Base-by-base conservation (phyloP, 2,113 vertebrate genomes). In the Brienomyrus brachyistius region DNA sequence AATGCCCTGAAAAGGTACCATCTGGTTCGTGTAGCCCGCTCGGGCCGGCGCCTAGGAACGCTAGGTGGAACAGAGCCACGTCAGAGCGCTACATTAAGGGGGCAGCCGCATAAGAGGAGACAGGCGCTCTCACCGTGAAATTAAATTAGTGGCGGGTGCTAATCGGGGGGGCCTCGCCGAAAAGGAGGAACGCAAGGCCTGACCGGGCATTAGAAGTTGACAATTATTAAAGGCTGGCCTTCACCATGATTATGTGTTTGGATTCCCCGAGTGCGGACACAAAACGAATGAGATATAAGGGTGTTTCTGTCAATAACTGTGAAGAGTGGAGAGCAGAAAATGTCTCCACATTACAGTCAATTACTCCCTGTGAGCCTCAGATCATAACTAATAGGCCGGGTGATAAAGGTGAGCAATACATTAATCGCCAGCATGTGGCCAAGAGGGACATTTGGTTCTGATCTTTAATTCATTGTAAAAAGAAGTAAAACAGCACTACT, bases 231-330 rank as follows among this genome's bases (percentile, higher is more conserved):
- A 91, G 90, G 88, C 51, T 66, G 89, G 88, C 89, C 93, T 92
- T 93, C 92, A 94, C 92, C 90, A 93, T 95, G 94, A 95, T 94
- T 93, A 93, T 88, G 90, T 62, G 83, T 93, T 93, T 93, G 93
- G 92, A 90, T 87, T 91, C 90, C 91, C 89, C 92, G 92, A 87
- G 92, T 92, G 91, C 91, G 86, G 31, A 90, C 51, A 83, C 94
- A 92, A 94, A 94, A 90, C 93, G 93, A 95, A 93, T 91, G 92
- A 91, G 91, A 91, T 93, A 93, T 91, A 91, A 87, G 92, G 94
- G 92, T 91, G 92, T 93, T 93, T 93, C 92, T 93, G 94, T 95
- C 94, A 94, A 94, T 94, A 94, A 93, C 91, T 91, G 90, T 89
- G 92, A 89, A 92, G 91, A 94, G 92, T 93, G 92, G 93, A 94